Percentiles rank a stretch among this genome's conserved stretches.
Evolutionary conservation across 2,888 invertebrate species (phyloP).

Genomic region (Drosophila falleni): DNA sequence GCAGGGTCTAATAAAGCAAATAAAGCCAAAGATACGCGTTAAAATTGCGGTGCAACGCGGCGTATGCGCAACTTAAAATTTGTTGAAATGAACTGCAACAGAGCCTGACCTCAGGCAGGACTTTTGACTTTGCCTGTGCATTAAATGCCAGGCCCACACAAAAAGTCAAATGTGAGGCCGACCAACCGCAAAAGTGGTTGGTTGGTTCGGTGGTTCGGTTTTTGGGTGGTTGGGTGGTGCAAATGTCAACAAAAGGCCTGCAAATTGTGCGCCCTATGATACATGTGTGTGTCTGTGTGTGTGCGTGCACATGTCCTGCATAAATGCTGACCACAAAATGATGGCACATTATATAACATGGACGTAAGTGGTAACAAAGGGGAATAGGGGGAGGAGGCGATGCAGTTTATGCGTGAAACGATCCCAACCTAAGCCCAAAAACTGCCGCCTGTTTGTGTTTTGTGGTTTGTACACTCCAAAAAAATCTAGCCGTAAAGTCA

Average conservation of each 20-base stretch:
- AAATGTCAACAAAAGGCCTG: conserved; percentile 74
- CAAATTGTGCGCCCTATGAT: conserved; percentile 47
- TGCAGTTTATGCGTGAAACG: conserved; percentile 41
- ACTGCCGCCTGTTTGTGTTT: conserved; percentile 69
- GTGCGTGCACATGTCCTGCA: conserved; percentile 63
- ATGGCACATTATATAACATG: conserved; percentile 78
- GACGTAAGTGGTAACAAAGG: background rate
- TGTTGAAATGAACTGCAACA: conserved; percentile 48
- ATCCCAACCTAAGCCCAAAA: conserved; percentile 64
- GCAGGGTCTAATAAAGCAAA: conserved; percentile 3
- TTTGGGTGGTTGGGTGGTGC: conserved; percentile 38
- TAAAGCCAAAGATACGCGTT: conserved; percentile 7
- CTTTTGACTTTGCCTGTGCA: conserved; percentile 72
- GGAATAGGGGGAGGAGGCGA: background rate
- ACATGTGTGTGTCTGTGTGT: conserved; percentile 33
- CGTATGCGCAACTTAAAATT: conserved; percentile 47
- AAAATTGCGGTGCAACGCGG: conserved; percentile 13
- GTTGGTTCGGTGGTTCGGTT: background rate
- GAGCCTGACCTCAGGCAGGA: conserved; percentile 50
- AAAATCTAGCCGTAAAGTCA: too few species aligned
- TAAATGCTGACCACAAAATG: conserved; percentile 81
- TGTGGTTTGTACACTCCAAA: conserved; percentile 45
- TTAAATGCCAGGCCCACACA: conserved; percentile 66
- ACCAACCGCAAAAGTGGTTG: conserved; percentile 48
- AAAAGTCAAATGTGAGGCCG: conserved; percentile 71